Percentiles rank a stretch among this genome's conserved stretches.
These are phyloP conservation scores for Drosophila villosipedis DNA, from an alignment of 2,888 invertebrate species.

Conservation along the genomic window DNA sequence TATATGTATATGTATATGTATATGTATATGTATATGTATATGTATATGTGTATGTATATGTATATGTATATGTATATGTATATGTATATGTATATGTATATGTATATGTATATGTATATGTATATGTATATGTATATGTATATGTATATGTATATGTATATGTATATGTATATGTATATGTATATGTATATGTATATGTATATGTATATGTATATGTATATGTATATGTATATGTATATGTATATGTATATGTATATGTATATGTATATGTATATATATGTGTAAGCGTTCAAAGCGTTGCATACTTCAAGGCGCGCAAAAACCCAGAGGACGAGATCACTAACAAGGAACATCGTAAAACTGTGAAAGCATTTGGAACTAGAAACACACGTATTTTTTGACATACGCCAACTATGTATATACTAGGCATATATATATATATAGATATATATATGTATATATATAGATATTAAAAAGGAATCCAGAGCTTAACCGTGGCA, in stretches of 20 bases:
- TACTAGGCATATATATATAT: conserved; percentile 15
- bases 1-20: conserved; percentile 18
- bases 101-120: conserved; percentile 5
- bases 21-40: conserved; percentile 15
- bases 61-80: conserved; percentile 20
- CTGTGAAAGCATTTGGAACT: conserved; percentile 43
- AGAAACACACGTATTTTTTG: conserved; percentile 21
- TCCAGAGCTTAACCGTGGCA: conserved; percentile 28
- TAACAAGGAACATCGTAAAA: conserved; percentile 36
- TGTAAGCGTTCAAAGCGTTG: conserved; percentile 70
- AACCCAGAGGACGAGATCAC: conserved; percentile 32
- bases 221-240: conserved; percentile 12
- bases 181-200: background rate
- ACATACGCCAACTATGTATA: conserved; percentile 13
- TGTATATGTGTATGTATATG: conserved; percentile 2
- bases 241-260: conserved; percentile 39
- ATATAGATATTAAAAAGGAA: conserved; percentile 11
- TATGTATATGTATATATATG: conserved; percentile 29
- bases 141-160: conserved; percentile 20
- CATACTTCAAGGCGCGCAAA: conserved; percentile 61
- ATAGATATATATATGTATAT: background rate
- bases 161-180: conserved; percentile 16
- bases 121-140: conserved; percentile 9
- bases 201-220: conserved; percentile 8
- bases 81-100: conserved; percentile 14